Conservation (phyloP, 2,797 vertebrate species). For the Neoniphon sammara region DNA sequence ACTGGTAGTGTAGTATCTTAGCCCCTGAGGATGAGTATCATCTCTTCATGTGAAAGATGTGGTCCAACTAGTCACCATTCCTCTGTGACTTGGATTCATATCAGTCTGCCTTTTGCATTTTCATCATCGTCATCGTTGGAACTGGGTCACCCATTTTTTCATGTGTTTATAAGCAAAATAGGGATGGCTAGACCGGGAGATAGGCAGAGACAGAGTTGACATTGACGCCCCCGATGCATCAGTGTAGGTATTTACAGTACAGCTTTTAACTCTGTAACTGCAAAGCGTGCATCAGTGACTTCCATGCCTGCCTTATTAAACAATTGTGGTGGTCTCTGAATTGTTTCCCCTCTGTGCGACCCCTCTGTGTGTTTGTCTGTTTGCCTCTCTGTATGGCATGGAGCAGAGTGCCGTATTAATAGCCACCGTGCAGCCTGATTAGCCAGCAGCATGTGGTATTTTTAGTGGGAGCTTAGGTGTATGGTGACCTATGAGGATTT, state of each 20-base stretch:
- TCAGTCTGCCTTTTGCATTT: not conserved
- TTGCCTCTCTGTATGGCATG: constrained; percentile 54
- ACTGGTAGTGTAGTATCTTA: too few relatives aligned
- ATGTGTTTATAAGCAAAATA: not conserved
- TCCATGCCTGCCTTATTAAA: not conserved
- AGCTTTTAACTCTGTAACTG: not conserved
- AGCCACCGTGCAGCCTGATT: constrained; percentile 50
- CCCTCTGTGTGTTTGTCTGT: constrained; percentile 46
- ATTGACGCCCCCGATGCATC: not conserved
- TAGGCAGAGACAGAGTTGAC: not conserved
- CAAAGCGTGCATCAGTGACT: not conserved
- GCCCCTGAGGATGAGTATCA: too few relatives aligned
- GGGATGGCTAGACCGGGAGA: not conserved
- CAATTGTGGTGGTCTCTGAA: constrained; percentile 30
- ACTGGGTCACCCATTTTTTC: not conserved
- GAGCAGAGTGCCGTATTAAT: constrained; percentile 67
- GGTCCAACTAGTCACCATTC: too few relatives aligned
- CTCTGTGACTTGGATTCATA: not conserved
- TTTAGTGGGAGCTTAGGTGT: constrained; percentile 68
- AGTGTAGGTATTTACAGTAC: not conserved
- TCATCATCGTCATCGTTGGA: not conserved
- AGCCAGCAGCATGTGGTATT: constrained; percentile 57
- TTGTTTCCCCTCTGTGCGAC: constrained; percentile 54
- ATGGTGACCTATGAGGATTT: constrained; percentile 74
- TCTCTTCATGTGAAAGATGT: too few relatives aligned